A percentile compares a stretch with the other conserved stretches of the same genome.
Evolutionary conservation across 2,113 vertebrate genomes (phyloP).

Genomic region (Paradoxurus hermaphroditus): DNA sequence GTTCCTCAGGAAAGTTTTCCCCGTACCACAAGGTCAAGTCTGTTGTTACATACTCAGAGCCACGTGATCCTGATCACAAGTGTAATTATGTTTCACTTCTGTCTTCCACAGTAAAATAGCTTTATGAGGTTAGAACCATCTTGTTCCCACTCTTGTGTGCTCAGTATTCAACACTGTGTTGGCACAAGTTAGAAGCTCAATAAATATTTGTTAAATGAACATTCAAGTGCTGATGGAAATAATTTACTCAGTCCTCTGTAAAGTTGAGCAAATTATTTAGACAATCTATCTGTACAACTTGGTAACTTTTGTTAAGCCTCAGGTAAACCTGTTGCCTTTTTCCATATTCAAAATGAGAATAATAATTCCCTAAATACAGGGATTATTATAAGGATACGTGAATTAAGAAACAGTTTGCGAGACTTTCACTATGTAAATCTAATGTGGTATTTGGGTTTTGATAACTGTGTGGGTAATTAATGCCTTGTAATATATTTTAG

Average conservation of each 20-base stretch:
- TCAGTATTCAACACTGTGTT: neutral
- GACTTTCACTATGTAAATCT: neutral
- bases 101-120: neutral
- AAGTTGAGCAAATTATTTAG: slow-evolving; percentile 13
- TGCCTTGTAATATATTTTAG: slow-evolving; percentile 4
- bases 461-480: slow-evolving; percentile 10
- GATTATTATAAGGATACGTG: neutral
- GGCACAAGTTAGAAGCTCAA: neutral
- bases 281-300: neutral
- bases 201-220: slow-evolving; percentile 26
- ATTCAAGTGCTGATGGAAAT: neutral
- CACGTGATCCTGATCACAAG: neutral
- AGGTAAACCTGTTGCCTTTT: neutral
- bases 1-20: neutral
- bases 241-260: neutral
- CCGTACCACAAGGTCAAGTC: neutral
- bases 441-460: slow-evolving; percentile 5
- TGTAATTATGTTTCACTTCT: neutral
- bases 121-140: neutral
- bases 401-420: slow-evolving; percentile 14
- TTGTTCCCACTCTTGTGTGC: neutral
- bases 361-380: neutral
- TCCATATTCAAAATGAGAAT: slow-evolving; percentile 28
- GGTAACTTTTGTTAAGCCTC: neutral
- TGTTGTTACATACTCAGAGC: neutral